Evolutionary conservation across 1,140 invertebrate species (phyloP), one percentile per base, ranked within the genome.

Genomic region (Pseudomyrmex cubaensis): DNA sequence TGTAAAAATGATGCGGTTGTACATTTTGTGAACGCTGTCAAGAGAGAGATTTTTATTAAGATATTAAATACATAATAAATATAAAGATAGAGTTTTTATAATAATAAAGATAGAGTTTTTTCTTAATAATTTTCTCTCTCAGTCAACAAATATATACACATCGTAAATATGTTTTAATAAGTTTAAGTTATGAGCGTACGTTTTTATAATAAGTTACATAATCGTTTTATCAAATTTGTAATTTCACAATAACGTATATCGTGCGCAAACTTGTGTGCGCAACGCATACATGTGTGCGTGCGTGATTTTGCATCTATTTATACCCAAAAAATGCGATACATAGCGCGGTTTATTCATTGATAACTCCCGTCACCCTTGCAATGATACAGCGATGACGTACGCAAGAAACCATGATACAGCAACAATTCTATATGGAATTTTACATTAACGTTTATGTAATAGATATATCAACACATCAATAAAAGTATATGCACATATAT

Each of bases 171-270:
- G 35, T 35, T 35, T 7, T 35, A 35, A 35, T 35, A 35, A 35
- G 35, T 5, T 35, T 35, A 35, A 35, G 35, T 35, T 35, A 7
- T 7, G 0, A 35, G 35, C 35, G 5, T 35, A 35, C 17, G 20
- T 72, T 20, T 20, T 20, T 20, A 20, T 9, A 80, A 80, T 80
- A 80, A 72, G 72, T 80, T 80, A 72, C 48, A 12, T 72, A 72
- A 78, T 50, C 20, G 54, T 80, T 61, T 15, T 50, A 69, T 9
- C 15, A 7, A 2, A 54, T 70, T 48, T 69, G 35, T 59, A 44
- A 61, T 72, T 67, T 22, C 25, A 12, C 35, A 35, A 35, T 66
- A 46, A 66, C 12, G 5, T 25, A 10, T 17, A 35, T 35, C 35
- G 5, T 7, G 5, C 5, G 0, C 35, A 5, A 13, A 9, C 54